Base-by-base conservation (phyloP, 2,888 invertebrate genomes). In the Hyppa rectilinea region DNA sequence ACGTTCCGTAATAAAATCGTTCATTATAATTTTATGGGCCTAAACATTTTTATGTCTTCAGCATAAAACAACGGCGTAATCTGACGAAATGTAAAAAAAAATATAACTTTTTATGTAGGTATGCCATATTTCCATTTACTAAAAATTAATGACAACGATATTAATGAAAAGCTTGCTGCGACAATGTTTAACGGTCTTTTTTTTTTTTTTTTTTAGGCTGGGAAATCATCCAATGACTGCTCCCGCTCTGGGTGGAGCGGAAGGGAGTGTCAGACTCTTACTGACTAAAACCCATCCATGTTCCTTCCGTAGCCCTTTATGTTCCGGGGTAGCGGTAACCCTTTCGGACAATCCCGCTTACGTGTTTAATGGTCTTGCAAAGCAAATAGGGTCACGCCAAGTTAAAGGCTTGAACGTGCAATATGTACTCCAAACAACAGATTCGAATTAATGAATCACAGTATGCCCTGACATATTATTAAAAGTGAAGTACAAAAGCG, bases 41-140 rank as follows among this genome's bases (percentile, higher is more conserved):
- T 20, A 72, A 81, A 75, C 55, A 71, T 80, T 68, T 79, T 82
- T 81, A 75, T 60, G 31, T 71, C 78, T 81, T 56, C 38, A 67
- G 10, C 58, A 81, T 81, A 81, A 81, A 79, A 79, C 72, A 78
- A 70, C 56, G 47, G 45, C 36, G 63, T 64, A 71, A 67, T 81
- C 78, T 79, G 78, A 67, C 55, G 67, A 67, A 78, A 81, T 72
- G 31, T 45, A 40, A 64, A 78, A 34, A 66, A 56, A 3, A 47
- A 47, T 26, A 45, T 47, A 36, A 29, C 45, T 23, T 38, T 31
- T 63, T 34, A 38, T 55, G 17, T 36, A 43, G 40, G 49, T 36
- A 61, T 36, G 52, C 45, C 61, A 53, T 53, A 45, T 55, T 36
- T 26, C 26, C 20, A 56, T 58, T 23, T 49, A 31, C 43, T 71